These are phyloP conservation scores for Eudyptes chrysolophus DNA, from an alignment of 2,113 vertebrate genomes.

Conservation along the genomic window DNA sequence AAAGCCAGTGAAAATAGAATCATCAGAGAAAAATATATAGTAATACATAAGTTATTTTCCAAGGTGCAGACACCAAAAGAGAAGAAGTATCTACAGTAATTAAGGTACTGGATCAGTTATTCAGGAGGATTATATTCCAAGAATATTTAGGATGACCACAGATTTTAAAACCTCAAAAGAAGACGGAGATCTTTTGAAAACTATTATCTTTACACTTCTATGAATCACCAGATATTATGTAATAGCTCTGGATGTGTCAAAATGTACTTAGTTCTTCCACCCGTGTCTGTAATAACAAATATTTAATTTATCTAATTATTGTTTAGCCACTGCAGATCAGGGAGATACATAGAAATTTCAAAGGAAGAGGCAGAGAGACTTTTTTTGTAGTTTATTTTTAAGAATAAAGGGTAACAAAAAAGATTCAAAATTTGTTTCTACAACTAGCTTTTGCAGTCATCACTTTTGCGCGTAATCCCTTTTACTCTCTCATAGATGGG, in stretches of 20 bases:
- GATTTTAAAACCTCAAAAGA: not conserved
- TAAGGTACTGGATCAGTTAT: not conserved
- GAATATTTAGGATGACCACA: not conserved
- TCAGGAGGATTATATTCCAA: not conserved
- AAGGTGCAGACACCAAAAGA: not conserved
- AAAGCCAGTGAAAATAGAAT: not conserved
- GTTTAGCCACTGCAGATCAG: not conserved
- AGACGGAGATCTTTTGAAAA: not conserved
- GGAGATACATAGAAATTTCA: not conserved
- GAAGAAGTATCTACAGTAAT: not conserved
- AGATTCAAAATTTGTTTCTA: not conserved
- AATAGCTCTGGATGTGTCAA: not conserved
- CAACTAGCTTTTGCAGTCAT: not conserved
- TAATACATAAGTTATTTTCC: not conserved
- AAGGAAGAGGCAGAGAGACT: not conserved
- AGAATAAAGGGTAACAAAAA: not conserved
- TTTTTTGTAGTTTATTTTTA: not conserved
- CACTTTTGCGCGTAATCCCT: not conserved
- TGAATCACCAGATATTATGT: not conserved
- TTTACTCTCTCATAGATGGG: not conserved
- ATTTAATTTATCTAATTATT: not conserved
- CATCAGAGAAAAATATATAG: not conserved
- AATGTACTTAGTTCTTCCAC: not conserved
- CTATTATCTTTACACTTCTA: not conserved
- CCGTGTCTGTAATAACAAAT: not conserved